These are phyloP conservation scores for Acrocephalus arundinaceus DNA, from an alignment of 2,113 vertebrate genomes.

Conservation along the genomic window DNA sequence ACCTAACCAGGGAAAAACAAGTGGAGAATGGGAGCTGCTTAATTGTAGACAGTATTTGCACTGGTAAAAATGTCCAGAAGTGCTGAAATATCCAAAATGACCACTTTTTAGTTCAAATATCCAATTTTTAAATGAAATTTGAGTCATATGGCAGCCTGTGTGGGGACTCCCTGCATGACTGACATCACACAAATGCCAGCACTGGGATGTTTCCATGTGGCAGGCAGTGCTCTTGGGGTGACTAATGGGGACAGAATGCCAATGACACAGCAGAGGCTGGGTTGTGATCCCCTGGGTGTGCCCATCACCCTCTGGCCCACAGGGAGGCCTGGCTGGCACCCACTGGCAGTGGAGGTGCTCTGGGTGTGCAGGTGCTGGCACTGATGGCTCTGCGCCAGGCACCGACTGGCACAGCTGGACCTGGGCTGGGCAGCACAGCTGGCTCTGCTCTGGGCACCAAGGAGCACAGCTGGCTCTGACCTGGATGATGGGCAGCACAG, in stretches of 20 bases:
- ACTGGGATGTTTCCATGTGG: accelerated
- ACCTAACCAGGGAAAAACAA: not conserved
- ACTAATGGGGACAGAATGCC: not conserved
- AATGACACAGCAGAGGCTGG: not conserved
- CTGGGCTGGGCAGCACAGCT: not conserved
- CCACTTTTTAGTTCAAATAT: not conserved
- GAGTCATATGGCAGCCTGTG: too few species aligned
- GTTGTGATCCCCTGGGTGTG: not conserved
- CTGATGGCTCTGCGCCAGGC: accelerated
- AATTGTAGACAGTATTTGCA: accelerated
- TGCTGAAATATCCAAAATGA: not conserved
- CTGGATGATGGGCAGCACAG: not conserved
- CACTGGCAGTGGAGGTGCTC: not conserved
- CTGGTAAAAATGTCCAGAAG: not conserved
- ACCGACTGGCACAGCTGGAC: not conserved
- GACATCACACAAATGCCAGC: accelerated
- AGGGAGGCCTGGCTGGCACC: accelerated
- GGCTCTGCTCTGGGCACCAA: accelerated
- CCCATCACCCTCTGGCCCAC: not conserved
- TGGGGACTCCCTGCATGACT: accelerated
- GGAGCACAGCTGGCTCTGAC: not conserved
- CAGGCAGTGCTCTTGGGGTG: accelerated
- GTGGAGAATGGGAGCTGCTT: not conserved
- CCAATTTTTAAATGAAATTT: not conserved
- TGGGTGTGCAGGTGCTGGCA: not conserved